Evolutionary conservation across 2,797 vertebrate genomes (phyloP).

Genomic region (Chanos chanos): DNA sequence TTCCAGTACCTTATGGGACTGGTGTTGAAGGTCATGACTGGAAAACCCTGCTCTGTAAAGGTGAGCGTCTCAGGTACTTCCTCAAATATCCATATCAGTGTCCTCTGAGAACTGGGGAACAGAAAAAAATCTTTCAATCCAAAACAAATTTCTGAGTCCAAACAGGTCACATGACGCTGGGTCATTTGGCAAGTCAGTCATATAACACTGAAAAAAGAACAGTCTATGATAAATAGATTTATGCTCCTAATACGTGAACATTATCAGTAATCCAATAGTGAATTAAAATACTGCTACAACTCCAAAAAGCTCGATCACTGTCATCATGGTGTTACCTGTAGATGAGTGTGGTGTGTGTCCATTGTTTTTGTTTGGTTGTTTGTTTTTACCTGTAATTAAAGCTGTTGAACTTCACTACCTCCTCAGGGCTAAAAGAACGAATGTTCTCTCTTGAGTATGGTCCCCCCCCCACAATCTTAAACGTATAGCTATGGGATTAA

Average conservation of each 20-base stretch:
- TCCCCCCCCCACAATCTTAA: conserved; percentile 60
- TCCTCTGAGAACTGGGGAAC: neutral
- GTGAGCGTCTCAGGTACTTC: neutral
- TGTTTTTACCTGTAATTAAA: conserved; percentile 43
- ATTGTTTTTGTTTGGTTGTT: neutral
- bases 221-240: too few species aligned
- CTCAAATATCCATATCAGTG: conserved; percentile 6
- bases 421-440: conserved; percentile 44
- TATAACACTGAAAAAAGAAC: too few species aligned
- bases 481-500: conserved; percentile 48
- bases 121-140: too few species aligned
- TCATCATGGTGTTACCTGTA: too few species aligned
- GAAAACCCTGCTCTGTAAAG: conserved; percentile 14
- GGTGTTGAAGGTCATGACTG: too few species aligned
- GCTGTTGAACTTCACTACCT: conserved; percentile 57
- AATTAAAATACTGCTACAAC: neutral
- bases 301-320: too few species aligned
- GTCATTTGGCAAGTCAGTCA: neutral
- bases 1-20: too few species aligned
- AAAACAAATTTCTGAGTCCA: neutral
- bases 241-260: too few species aligned
- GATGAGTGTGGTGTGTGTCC: too few species aligned
- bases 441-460: conserved; percentile 28
- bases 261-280: too few species aligned
- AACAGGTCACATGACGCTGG: neutral